Evolutionary conservation across 2,797 vertebrate genomes (phyloP), one percentile per base, ranked within the genome.

Genomic region (Garrulus glandarius): DNA sequence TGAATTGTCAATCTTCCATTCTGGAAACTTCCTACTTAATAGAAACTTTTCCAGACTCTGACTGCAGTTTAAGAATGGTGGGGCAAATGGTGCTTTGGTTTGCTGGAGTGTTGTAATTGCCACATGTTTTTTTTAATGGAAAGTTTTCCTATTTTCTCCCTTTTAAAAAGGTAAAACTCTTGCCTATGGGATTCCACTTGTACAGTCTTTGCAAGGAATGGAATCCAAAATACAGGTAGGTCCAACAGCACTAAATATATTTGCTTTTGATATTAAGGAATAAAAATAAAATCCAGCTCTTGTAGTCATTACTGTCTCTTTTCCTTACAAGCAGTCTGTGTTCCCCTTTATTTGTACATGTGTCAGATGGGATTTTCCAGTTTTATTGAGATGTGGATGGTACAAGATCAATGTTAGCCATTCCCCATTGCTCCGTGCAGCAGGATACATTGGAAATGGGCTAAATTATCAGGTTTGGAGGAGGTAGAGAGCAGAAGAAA

Each of bases 161-260:
- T 87, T 92, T 55, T n/a, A 52, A 95, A 44, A 97, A 99, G 99
- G 99, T 95, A 99, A 99, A 98, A 99, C 99, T 3, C 98, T 99
- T 91, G 98, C 99, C 30, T 99, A 99, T 65, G 99, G 98, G 4
- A 96, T 99, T 95, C 99, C 99, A 2, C 91, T 99, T 89, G 98
- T 99, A 29, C 99, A 99, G 94, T 97, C 97, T 56, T 98, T 99
- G 61, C 99, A 99, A 97, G 97, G 97, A 30, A 71, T 98, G n/a
- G 94, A 98, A 67, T 97, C 98, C 13, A 99, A 99, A 98, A 98
- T 99, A 95, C 97, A 98, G 98, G 99, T 98, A 95, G 77, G 97
- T 88, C 12, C 30, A 43, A 17, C 5, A 60, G n/a, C 69, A 47
- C 26, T 30, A 43, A 53, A 10, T 44, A 27, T 47, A 16, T 53